Base-by-base conservation (phyloP, 2,113 vertebrate species). In the human region DNA sequence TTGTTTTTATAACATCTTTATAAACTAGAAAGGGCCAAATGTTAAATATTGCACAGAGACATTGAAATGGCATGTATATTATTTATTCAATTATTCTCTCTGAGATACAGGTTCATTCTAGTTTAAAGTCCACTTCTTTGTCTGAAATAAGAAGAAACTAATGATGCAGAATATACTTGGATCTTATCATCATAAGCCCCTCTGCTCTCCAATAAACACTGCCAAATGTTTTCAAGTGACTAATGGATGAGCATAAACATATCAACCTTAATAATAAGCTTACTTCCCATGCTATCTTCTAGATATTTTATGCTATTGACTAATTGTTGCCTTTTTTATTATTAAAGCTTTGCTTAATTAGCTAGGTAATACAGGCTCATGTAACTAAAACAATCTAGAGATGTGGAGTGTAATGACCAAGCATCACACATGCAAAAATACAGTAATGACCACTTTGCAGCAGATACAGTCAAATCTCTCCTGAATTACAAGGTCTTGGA, bases 111-210 rank as follows among this genome's bases (percentile, higher is more conserved):
- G 14, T 79, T 93, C 23, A 59, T 85, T 55, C 68, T 75, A 38
- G 70, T 57, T 96, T 64, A 79, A 92, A 92, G 78, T 82, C n/a
- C 3, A 23, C 43, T 50, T 93, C 57, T 59, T 4, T 30, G 12
- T 86, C 50, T 72, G 22, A 86, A 94, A 87, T 35, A 55, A 91
- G 78, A 85, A 78, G 73, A 93, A 97, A 94, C 4, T 40, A 72
- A 72, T 66, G 27, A 72, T 48, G 90, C 32, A 87, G 30, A 32
- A 16, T 18, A 78, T 17, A 32, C 13, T 64, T 61, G 59, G 27
- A 89, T 57, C 85, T 94, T 64, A 57, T 55, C 40, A 40, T 16
- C 38, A 40, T 20, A 55, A 25, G 3, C 6, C 27, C 45, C 82
- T 89, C 23, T 79, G 17, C 38, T 90, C 35, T 59, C 10, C 3